phyloP scores from a whole-genome alignment of 1,140 invertebrate genomes.

The Sycophila sp. region DNA sequence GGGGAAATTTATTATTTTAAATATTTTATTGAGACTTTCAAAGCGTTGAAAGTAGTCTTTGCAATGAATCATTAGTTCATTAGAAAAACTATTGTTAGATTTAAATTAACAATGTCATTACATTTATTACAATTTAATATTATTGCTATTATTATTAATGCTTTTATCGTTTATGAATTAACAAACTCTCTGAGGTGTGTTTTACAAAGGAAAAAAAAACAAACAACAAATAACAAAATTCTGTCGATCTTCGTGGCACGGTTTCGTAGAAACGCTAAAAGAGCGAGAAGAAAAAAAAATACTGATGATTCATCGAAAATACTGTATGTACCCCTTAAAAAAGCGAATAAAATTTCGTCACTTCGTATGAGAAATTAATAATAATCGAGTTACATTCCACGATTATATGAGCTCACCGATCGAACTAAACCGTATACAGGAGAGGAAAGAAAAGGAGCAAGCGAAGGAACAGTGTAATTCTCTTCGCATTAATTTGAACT shows the following conservation, averaged over 20 bases:
- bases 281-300: background rate
- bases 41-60: background rate
- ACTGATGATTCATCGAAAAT: conserved; percentile 8
- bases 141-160: background rate
- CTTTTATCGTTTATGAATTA: background rate
- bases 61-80: conserved; percentile 4
- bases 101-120: background rate
- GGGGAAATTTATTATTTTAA: conserved; percentile 3
- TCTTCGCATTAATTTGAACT: conserved; percentile 11
- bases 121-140: background rate
- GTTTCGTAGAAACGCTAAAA: background rate
- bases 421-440: background rate
- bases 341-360: conserved; percentile 19
- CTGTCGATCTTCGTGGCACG: no score
- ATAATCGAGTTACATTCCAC: conserved; percentile 33
- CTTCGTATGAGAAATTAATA: conserved; percentile 1
- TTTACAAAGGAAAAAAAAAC: background rate
- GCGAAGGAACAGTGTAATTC: background rate
- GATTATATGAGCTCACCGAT: background rate
- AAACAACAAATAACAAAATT: background rate
- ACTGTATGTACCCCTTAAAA: conserved; percentile 20
- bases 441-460: background rate
- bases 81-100: conserved; percentile 17
- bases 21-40: conserved; percentile 13
- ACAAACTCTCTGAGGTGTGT: background rate